Percentiles rank a stretch among this genome's conserved stretches.
phyloP scores from a whole-genome alignment of 2,888 invertebrate species.

The Oscheius onirici region DNA sequence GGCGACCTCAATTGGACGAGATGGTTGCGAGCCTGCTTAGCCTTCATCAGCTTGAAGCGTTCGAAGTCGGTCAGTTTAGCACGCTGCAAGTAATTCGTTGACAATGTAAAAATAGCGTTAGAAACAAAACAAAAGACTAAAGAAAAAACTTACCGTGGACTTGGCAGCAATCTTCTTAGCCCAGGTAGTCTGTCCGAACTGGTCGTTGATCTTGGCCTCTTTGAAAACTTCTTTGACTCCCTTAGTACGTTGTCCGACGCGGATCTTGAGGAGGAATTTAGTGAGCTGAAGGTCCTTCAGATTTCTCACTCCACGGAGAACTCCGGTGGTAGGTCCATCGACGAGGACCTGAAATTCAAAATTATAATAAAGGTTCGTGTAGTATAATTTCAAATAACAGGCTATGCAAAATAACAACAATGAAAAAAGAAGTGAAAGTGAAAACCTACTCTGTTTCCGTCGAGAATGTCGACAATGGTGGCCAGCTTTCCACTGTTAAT shows the following conservation, averaged over 20 bases:
- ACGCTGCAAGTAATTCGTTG: constrained; percentile 76
- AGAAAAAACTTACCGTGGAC: constrained; percentile 79
- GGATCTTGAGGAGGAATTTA: constrained; percentile 80
- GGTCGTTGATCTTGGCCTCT: constrained; percentile 82
- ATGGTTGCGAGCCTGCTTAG: constrained; percentile 79
- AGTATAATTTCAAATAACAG: too few species aligned
- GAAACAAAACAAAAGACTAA: not conserved
- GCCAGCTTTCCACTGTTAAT: constrained; percentile 89
- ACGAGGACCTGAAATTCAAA: constrained; percentile 83
- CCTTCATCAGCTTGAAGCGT: constrained; percentile 91
- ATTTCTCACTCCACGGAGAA: constrained; percentile 83
- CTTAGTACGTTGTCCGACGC: constrained; percentile 85
- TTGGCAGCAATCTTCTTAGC: constrained; percentile 87
- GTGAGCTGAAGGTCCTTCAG: constrained; percentile 91
- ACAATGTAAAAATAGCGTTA: constrained; percentile 67
- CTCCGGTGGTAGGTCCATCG: constrained; percentile 89
- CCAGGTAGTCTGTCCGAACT: constrained; percentile 91
- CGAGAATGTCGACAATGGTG: constrained; percentile 93
- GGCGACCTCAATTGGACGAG: constrained; percentile 73
- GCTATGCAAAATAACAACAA: too few species aligned
- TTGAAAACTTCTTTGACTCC: constrained; percentile 91
- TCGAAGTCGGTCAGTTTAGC: constrained; percentile 90
- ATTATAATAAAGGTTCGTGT: not conserved
- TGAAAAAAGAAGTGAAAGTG: not conserved
- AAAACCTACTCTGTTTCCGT: constrained; percentile 86